These are phyloP conservation scores for Dasyprocta punctata DNA, from an alignment of 2,113 vertebrate genomes.

Conservation along the genomic window DNA sequence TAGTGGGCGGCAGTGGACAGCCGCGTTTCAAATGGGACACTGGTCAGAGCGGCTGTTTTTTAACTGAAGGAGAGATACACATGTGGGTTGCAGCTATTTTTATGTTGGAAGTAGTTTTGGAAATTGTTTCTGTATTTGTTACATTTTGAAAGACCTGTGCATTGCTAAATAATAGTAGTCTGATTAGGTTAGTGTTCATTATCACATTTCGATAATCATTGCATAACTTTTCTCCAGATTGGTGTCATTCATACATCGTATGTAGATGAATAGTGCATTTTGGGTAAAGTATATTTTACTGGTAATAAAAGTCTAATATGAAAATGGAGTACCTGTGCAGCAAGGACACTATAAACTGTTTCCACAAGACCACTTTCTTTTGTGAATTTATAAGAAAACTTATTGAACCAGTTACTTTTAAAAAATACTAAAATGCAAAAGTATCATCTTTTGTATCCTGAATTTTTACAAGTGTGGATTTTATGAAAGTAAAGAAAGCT, in stretches of 20 bases:
- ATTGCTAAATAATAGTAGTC: background rate
- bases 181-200: background rate
- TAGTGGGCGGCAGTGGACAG: background rate
- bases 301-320: background rate
- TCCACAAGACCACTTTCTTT: conserved; percentile 33
- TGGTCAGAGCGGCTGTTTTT: background rate
- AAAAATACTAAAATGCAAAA: conserved; percentile 33
- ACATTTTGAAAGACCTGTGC: background rate
- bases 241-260: background rate
- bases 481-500: conserved; percentile 52
- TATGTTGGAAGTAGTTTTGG: background rate
- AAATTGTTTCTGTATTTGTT: background rate
- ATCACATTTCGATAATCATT: conserved; percentile 19
- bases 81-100: background rate
- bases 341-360: background rate
- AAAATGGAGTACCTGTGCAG: background rate
- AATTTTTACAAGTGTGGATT: conserved; percentile 41
- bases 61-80: background rate
- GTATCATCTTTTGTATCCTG: background rate
- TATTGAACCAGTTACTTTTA: background rate
- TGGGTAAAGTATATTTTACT: conserved; percentile 2
- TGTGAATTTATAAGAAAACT: conserved; percentile 34
- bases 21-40: background rate
- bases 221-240: background rate
- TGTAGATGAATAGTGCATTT: background rate